phyloP scores from a whole-genome alignment of 2,113 vertebrate species.

The Malurus elegans region DNA sequence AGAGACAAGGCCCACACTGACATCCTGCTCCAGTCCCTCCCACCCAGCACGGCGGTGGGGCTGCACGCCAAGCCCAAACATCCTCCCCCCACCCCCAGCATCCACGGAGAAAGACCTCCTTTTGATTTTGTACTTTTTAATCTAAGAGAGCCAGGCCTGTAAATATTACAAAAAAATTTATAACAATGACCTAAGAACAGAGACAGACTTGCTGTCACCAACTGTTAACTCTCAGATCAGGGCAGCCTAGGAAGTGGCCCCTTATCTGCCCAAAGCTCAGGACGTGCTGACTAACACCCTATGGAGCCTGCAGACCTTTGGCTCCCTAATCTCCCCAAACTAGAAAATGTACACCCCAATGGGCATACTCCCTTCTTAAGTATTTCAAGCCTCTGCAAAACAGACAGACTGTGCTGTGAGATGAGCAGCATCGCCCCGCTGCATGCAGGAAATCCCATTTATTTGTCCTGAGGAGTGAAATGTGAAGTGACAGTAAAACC shows the following conservation, averaged over 20 bases:
- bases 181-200: slow-evolving; percentile 62
- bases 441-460: background rate
- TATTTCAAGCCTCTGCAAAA: background rate
- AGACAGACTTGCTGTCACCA: slow-evolving; percentile 68
- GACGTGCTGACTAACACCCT: slow-evolving; percentile 60
- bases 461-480: background rate
- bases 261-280: slow-evolving; percentile 60
- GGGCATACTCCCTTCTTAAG: background rate
- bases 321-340: slow-evolving; percentile 27
- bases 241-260: slow-evolving; percentile 51
- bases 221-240: slow-evolving; percentile 57
- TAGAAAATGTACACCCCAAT: slow-evolving; percentile 2
- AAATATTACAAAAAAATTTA: slow-evolving; percentile 33
- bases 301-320: slow-evolving; percentile 44
- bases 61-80: background rate
- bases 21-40: background rate
- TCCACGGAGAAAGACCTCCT: slow-evolving; percentile 23
- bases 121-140: slow-evolving; percentile 42
- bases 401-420: background rate
- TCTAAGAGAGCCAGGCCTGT: slow-evolving; percentile 43
- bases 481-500: background rate
- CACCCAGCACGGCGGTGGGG: background rate
- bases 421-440: background rate
- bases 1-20: background rate
- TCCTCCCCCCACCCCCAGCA: background rate